A percentile compares a stretch with the other conserved stretches of the same genome.
Conservation (phyloP, 1,140 invertebrate genomes). For the Thereuonema tuberculata region DNA sequence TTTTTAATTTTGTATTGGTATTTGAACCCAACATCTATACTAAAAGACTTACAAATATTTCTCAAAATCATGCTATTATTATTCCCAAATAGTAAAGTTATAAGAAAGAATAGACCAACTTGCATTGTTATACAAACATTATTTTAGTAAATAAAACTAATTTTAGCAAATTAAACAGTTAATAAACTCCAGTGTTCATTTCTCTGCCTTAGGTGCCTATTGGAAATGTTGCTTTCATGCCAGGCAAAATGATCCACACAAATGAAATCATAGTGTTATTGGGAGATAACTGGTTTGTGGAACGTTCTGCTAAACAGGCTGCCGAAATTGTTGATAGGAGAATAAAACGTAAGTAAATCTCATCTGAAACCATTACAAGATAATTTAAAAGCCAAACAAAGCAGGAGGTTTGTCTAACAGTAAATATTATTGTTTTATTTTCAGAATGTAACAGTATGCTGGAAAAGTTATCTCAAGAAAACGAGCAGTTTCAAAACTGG, state of each 20-base stretch:
- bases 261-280: conserved; percentile 53
- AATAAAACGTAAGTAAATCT: conserved; percentile 37
- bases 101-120: neutral
- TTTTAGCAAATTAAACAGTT: neutral
- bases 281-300: conserved; percentile 55
- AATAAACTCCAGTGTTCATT: neutral
- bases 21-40: too few species aligned
- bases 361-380: too few species aligned
- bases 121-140: neutral
- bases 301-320: conserved; percentile 48
- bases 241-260: conserved; percentile 50
- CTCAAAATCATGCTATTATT: too few species aligned
- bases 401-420: too few species aligned
- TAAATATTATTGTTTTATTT: too few species aligned
- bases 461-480: conserved; percentile 34
- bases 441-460: conserved; percentile 38
- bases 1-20: too few species aligned
- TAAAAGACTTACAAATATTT: too few species aligned
- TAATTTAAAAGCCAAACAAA: too few species aligned
- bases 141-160: neutral
- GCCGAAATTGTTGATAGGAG: conserved; percentile 44
- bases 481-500: conserved; percentile 32
- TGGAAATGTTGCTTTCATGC: conserved; percentile 48
- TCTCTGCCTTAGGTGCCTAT: conserved; percentile 46
- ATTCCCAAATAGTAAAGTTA: too few species aligned